A percentile compares a stretch with the other conserved stretches of the same genome.
Conservation (phyloP, 2,888 invertebrate species). For the Lasioglossum pauxillum region DNA sequence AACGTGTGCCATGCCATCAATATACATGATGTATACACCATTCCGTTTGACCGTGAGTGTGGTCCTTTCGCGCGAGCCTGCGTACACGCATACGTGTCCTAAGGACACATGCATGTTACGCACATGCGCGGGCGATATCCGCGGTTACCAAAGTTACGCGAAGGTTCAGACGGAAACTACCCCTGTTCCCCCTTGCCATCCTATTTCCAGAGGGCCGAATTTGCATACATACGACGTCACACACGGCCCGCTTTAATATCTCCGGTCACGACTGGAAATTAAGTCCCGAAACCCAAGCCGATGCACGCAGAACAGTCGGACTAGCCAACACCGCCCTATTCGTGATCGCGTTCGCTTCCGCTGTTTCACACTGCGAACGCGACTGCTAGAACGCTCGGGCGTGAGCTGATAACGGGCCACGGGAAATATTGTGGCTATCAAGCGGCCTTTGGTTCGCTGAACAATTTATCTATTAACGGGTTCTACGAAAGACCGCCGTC, state of each 20-base stretch:
- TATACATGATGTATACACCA: slow-evolving; percentile 80
- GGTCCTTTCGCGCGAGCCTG: slow-evolving; percentile 49
- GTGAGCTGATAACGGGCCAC: slow-evolving; percentile 47
- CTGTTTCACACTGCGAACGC: slow-evolving; percentile 61
- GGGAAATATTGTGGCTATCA: slow-evolving; percentile 60
- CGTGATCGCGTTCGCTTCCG: slow-evolving; percentile 62
- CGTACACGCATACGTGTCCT: slow-evolving; percentile 45
- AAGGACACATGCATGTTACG: slow-evolving; percentile 59
- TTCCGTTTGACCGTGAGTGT: slow-evolving; percentile 68
- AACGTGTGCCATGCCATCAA: slow-evolving; percentile 78
- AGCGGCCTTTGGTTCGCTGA: slow-evolving; percentile 23
- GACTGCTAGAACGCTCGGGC: slow-evolving; percentile 49
- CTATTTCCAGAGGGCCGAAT: slow-evolving; percentile 75
- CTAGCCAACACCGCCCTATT: slow-evolving; percentile 63
- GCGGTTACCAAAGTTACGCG: slow-evolving; percentile 78
- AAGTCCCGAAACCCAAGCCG: slow-evolving; percentile 74
- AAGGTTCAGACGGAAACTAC: slow-evolving; percentile 79
- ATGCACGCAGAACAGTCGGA: slow-evolving; percentile 66
- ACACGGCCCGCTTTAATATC: slow-evolving; percentile 80
- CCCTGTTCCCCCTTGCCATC: slow-evolving; percentile 38
- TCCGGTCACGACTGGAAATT: slow-evolving; percentile 80
- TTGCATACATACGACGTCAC: slow-evolving; percentile 82
- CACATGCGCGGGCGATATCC: slow-evolving; percentile 71
- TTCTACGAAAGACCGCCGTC: not conserved
- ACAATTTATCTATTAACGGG: slow-evolving; percentile 38